Percentiles rank a stretch among this genome's conserved stretches.
These are phyloP conservation scores for Balaenoptera acutorostrata DNA, from an alignment of 2,113 vertebrate genomes.

Conservation along the genomic window DNA sequence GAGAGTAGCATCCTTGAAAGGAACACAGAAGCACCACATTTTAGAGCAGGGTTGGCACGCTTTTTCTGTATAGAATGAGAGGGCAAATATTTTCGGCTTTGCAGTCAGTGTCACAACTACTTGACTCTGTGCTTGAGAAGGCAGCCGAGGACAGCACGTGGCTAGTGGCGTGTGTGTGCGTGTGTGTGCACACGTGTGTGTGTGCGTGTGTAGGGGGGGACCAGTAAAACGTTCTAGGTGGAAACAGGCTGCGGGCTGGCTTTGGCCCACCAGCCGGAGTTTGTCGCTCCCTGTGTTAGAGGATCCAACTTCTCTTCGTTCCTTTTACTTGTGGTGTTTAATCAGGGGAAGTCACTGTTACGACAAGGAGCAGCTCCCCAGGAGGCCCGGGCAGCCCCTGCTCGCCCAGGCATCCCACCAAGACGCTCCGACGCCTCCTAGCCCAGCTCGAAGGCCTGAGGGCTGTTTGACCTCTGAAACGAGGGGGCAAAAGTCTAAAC, in stretches of 20 bases:
- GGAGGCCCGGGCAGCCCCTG: accelerated
- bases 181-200: background rate
- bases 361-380: background rate
- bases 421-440: background rate
- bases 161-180: background rate
- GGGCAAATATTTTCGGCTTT: background rate
- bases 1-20: background rate
- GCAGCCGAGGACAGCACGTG: background rate
- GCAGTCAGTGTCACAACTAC: background rate
- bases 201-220: too few species aligned
- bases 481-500: background rate
- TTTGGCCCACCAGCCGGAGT: background rate
- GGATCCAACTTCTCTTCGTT: background rate
- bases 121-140: background rate
- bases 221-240: constrained; percentile 14
- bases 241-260: background rate
- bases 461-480: background rate
- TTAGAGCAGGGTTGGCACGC: background rate
- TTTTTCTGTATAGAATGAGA: background rate
- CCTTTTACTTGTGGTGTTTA: background rate
- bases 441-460: background rate
- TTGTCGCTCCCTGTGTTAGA: background rate
- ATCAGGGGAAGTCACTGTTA: background rate
- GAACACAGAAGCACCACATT: background rate
- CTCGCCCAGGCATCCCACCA: background rate